Base-by-base conservation (phyloP, 2,113 vertebrate species). In the Antechinus stuartii region DNA sequence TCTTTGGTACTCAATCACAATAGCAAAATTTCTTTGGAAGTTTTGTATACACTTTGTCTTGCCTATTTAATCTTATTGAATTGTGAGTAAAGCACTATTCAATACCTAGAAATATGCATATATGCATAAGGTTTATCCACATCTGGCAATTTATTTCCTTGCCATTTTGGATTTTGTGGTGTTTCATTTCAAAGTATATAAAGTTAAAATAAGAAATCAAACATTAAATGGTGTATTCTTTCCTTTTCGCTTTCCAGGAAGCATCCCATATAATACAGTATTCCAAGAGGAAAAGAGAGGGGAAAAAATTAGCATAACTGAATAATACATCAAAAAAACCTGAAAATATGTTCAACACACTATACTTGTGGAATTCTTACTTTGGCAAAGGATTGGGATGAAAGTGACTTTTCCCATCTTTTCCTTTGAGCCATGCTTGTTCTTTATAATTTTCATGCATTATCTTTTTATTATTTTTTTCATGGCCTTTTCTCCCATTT, bases 161-260 rank as follows among this genome's bases (percentile, higher is more conserved):
- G 50, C 26, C 8, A 93, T 50, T 96, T 89, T 56, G 54, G 23
- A 89, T 52, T 92, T 95, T 95, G 24, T 92, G 0, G 94, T 90
- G 91, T 42, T 53, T 92, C 95, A 27, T 57, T 91, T 35, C 22
- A 95, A 90, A 96, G 89, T 46, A 94, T 35, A 27, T 92, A 61
- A 26, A 92, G 26, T 30, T 95, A 96, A 94, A 94, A 90, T 94
- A 93, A 96, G 35, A 97, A 96, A n/a, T 61, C 89, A 91, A 96
- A 25, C 46, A 90, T 52, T n/a, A 91, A 95, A 76, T 94, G 23
- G 92, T 3, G 9, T 30, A 14, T 61, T 61, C 2, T 61, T 61
- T 61, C 57, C 10, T 61, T 57, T 61, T 61, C 27, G 3, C 57
- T 27, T 30, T 11, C 27, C 27, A 61, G 10, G 30, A 61, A 61